Evolutionary conservation across 2,113 vertebrate genomes (phyloP), one percentile per base, ranked within the genome.

Genomic region (Pterocles orientalis): DNA sequence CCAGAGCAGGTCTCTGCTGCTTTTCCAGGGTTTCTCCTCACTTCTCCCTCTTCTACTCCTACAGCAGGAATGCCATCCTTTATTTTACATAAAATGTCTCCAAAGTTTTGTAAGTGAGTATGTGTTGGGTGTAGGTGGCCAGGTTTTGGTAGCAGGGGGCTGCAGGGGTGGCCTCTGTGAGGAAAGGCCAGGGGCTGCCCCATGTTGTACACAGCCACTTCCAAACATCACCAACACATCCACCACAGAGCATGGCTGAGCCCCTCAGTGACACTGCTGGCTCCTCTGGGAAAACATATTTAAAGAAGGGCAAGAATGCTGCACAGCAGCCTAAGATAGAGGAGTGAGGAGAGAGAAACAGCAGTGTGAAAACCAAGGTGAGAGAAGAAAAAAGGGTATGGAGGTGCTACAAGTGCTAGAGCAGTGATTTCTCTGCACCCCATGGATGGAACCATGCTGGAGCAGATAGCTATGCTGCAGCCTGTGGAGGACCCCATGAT

Each of bases 201-300:
- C 5, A 2, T 19, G 28, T 18, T 0, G 0, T 45, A n/a, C 50
- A 60, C 36, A 31, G 61, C 7, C 20, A 15, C 60, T 51, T 73
- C 56, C 45, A 88, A 39, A 33, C 19, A 43, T 9, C 73, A 90
- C 73, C 73, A 56, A 9, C 0, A 1, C n/a, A 26, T 4, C 15
- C 53, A 26, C 16, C 21, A 3, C 7, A 18, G 45, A 18, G 15
- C 70, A 72, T 0, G 3, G 57, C 45, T 84, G 64, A 70, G 31
- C 25, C 19, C 23, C n/a, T 18, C 2, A 2, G 6, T 1, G 2
- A 56, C 36, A 65, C 5, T 0, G 1, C 12, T 16, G 56, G 5
- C 19, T 65, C 12, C 9, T 31, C 79, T 9, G 34, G 36, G 41
- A 53, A 73, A 82, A 62, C 0, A 0, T 26, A 11, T 7, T 81